Base-by-base conservation (phyloP, 2,113 vertebrate species). In the Perccottus glenii region DNA sequence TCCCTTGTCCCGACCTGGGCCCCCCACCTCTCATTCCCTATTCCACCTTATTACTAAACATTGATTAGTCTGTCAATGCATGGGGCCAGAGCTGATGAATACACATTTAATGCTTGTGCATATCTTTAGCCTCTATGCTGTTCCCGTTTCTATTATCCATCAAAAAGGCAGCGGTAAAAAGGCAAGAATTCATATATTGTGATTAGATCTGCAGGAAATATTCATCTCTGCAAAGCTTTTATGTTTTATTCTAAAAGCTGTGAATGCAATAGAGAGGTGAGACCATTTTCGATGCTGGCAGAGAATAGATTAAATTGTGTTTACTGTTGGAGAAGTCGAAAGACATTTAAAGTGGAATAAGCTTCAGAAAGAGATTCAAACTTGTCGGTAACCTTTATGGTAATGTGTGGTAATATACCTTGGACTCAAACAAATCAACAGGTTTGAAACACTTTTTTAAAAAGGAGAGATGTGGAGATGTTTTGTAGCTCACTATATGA, bases 41-140 rank as follows among this genome's bases (percentile, higher is more conserved):
- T 93, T 90, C 92, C 84, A 91, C 89, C 87, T 87, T 90, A 78
- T 72, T 93, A 90, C 86, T 88, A 82, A 84, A 76, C 90, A 95
- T 95, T 83, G 93, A 95, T 94, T 89, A 82, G 88, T 81, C 83
- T 78, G 89, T 86, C 90, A 84, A 46, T 86, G 80, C 73, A 55
- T 7, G 2, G 15, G 76, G 85, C 85, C 89, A 75, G 83, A 82
- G 86, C 90, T 91, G 88, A 90, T 90, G 87, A 92, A 91, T 88
- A 87, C 85, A 80, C 81, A 88, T 86, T 83, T 75, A 87, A 77
- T 71, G 78, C 73, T 64, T 42, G 9, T 56, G 69, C 75, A 67
- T 85, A 69, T 65, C 77, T 60, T 68, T 56, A 11, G 15, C 33
- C n/a, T 64, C 66, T 59, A 11, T 11, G 60, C 9, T 36, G 1